Conservation (phyloP, 2,113 vertebrate species). For the Sphaerodactylus townsendi region DNA sequence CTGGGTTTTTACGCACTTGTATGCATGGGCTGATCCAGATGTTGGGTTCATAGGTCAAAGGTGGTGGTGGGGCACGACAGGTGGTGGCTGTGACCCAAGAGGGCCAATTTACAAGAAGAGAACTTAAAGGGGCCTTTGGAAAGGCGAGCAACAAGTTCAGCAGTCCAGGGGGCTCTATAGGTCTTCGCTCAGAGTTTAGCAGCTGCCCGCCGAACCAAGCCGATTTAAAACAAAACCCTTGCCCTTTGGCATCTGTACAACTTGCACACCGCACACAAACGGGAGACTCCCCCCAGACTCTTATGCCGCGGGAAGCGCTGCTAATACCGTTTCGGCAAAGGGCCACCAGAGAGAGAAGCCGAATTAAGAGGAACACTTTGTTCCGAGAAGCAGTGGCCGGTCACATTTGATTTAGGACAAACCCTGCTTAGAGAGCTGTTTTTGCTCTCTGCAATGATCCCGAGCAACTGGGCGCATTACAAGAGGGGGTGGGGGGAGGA, state of each 20-base stretch:
- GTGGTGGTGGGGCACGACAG: no score
- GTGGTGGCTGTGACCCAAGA: no score
- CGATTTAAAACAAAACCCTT: not conserved
- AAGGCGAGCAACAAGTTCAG: no score
- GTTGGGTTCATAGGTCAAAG: no score
- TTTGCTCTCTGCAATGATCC: slow-evolving; percentile 14
- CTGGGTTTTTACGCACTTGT: no score
- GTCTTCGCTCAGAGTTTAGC: not conserved
- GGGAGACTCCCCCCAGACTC: not conserved
- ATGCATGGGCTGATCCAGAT: no score
- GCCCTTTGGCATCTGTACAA: not conserved
- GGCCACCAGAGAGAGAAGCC: not conserved
- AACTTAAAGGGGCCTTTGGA: no score
- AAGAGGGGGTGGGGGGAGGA: slow-evolving; percentile 48
- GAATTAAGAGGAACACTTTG: slow-evolving; percentile 1
- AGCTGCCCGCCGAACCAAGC: not conserved
- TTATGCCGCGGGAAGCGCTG: not conserved
- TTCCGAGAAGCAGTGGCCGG: accelerated
- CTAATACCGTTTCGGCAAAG: not conserved
- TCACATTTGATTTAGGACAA: not conserved
- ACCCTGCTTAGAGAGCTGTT: slow-evolving; percentile 22
- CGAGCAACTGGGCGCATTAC: slow-evolving; percentile 39
- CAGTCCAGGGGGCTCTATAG: no score
- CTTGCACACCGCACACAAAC: not conserved
- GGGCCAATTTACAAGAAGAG: no score